Conservation (phyloP, 2,113 vertebrate genomes). For the Rhinopomastus cyanomelas region DNA sequence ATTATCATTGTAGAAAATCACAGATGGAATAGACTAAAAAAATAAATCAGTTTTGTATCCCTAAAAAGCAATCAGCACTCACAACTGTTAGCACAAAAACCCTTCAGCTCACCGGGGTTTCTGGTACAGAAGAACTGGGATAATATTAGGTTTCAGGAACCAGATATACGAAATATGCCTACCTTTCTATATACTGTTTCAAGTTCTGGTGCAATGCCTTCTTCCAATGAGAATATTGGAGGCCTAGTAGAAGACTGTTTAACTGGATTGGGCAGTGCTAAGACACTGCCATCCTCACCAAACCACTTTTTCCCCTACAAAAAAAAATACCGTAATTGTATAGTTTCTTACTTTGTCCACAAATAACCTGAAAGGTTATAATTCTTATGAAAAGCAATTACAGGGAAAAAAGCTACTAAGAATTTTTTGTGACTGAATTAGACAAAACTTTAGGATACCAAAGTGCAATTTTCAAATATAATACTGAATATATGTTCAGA, state of each 20-base stretch:
- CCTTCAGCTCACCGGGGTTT: background rate
- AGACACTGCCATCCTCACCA: slow-evolving; percentile 90
- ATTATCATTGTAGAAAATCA: background rate
- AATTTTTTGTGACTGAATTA: background rate
- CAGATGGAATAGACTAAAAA: background rate
- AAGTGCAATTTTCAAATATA: background rate
- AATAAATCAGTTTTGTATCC: background rate
- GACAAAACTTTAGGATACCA: background rate
- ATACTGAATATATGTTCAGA: background rate
- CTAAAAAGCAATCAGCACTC: background rate
- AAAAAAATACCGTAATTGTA: background rate
- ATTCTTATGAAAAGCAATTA: background rate
- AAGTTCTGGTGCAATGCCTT: slow-evolving; percentile 77
- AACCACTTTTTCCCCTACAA: slow-evolving; percentile 90
- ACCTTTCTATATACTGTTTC: slow-evolving; percentile 90
- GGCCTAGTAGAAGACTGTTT: slow-evolving; percentile 85
- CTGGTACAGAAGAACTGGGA: background rate
- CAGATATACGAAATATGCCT: background rate
- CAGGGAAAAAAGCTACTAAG: background rate
- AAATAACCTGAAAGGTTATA: background rate
- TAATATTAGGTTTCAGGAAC: background rate
- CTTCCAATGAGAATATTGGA: slow-evolving; percentile 77
- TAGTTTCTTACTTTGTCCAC: background rate
- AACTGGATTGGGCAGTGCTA: slow-evolving; percentile 90
- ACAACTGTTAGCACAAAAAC: background rate